phyloP scores from a whole-genome alignment of 2,888 invertebrate species.

The Mycalesis mineus region DNA sequence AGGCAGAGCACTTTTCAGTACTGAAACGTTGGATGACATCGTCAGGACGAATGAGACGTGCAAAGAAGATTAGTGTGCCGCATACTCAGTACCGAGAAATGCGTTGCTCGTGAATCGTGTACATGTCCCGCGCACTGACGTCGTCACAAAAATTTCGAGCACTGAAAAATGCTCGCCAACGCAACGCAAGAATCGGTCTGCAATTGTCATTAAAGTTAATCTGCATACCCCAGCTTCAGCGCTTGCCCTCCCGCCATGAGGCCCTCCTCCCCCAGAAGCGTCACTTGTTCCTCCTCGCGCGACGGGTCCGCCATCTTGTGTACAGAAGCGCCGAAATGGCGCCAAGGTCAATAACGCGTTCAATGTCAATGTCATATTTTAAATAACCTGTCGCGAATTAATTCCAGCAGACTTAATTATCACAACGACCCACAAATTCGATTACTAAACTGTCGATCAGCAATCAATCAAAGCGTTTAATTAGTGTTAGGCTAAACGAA shows the following conservation, averaged over 20 bases:
- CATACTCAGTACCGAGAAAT: not conserved
- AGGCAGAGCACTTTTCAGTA: not conserved
- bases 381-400: not conserved
- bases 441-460: conserved; percentile 26
- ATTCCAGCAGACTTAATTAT: not conserved
- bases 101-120: not conserved
- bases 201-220: conserved; percentile 44
- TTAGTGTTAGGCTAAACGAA: conserved; percentile 2
- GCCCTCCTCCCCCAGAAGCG: conserved; percentile 97
- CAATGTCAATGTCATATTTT: conserved; percentile 81
- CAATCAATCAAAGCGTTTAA: conserved; percentile 5
- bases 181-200: not conserved
- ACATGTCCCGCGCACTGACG: not conserved
- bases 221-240: conserved; percentile 96
- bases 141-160: not conserved
- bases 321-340: conserved; percentile 75
- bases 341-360: conserved; percentile 80
- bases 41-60: not conserved
- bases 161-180: not conserved
- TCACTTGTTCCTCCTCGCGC: conserved; percentile 96
- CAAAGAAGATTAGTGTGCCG: not conserved
- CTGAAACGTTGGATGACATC: not conserved
- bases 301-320: conserved; percentile 98
- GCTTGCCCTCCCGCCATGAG: conserved; percentile 97
- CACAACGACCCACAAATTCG: not conserved